A percentile compares a stretch with the other conserved stretches of the same genome.
Conservation (phyloP, 2,888 invertebrate species). For the Apomyelois bistriatella region DNA sequence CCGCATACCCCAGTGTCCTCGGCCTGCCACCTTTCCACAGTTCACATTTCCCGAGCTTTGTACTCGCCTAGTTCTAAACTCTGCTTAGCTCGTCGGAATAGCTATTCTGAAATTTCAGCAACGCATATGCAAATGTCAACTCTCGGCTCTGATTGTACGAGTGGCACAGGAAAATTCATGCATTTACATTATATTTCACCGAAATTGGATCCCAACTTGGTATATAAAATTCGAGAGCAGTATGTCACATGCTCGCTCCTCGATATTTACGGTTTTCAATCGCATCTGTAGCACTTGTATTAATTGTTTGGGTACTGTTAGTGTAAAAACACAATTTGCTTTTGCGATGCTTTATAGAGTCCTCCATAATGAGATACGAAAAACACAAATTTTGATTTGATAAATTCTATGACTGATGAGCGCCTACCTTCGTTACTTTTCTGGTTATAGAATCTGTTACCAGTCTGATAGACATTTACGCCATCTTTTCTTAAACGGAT, state of each 20-base stretch:
- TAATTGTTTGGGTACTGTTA: conserved; percentile 22
- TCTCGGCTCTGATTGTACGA: conserved; percentile 79
- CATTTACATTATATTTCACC: conserved; percentile 77
- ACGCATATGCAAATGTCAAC: conserved; percentile 78
- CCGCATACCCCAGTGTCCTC: conserved; percentile 31
- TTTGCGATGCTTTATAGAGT: neutral
- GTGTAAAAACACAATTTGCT: conserved; percentile 12
- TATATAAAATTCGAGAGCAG: conserved; percentile 63
- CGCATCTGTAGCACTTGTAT: conserved; percentile 48
- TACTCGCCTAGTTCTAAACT: conserved; percentile 70
- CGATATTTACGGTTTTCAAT: conserved; percentile 74
- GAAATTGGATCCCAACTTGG: conserved; percentile 68
- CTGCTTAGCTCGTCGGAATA: conserved; percentile 69
- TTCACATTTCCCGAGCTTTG: conserved; percentile 52
- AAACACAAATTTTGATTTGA: too few relatives aligned
- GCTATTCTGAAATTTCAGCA: conserved; percentile 74
- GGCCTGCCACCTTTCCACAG: conserved; percentile 44
- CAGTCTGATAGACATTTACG: too few relatives aligned
- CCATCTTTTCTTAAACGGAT: too few relatives aligned
- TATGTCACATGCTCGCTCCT: conserved; percentile 56
- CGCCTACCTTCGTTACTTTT: too few relatives aligned
- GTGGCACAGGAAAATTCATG: conserved; percentile 75
- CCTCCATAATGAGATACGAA: neutral
- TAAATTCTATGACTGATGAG: too few relatives aligned
- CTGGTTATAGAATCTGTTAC: too few relatives aligned